These are phyloP conservation scores for Craniophora ligustri DNA, from an alignment of 2,888 invertebrate species.

Conservation along the genomic window DNA sequence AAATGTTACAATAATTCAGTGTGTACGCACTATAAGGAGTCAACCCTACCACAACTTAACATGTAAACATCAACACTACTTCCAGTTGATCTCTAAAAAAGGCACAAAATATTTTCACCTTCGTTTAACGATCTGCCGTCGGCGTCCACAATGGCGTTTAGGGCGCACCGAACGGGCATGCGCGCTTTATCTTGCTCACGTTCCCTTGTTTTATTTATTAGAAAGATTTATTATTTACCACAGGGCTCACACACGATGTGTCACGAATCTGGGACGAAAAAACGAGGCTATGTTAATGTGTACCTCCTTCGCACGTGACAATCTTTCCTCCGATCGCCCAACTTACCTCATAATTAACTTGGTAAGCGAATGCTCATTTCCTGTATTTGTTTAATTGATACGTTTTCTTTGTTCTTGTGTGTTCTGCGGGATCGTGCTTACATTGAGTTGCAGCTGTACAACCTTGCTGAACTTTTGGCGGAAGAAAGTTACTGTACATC, in stretches of 20 bases:
- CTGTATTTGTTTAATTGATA: constrained; percentile 58
- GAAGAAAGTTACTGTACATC: constrained; percentile 17
- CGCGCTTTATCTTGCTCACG: constrained; percentile 86
- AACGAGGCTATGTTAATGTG: constrained; percentile 85
- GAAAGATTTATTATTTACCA: constrained; percentile 88
- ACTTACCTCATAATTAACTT: constrained; percentile 64
- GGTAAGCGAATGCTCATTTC: constrained; percentile 60
- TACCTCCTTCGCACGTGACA: constrained; percentile 79
- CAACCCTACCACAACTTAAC: constrained; percentile 34
- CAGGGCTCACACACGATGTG: constrained; percentile 86
- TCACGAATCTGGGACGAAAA: constrained; percentile 85
- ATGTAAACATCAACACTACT: constrained; percentile 37
- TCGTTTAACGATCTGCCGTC: constrained; percentile 83
- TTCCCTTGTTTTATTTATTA: constrained; percentile 88
- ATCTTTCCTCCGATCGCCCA: constrained; percentile 71
- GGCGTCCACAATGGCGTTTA: constrained; percentile 82
- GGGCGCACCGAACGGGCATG: constrained; percentile 86
- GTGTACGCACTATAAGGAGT: constrained; percentile 20
- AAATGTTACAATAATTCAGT: background rate
- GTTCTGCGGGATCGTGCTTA: constrained; percentile 26
- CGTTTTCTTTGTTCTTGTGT: constrained; percentile 52
- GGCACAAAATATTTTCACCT: constrained; percentile 84
- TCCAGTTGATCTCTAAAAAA: constrained; percentile 68
- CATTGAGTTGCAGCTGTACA: constrained; percentile 27
- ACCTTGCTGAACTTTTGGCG: background rate